Percentiles rank a stretch among this genome's conserved stretches.
phyloP scores from a whole-genome alignment of 92 coral and sea anemone genomes.

The Desmophyllum pertusum region DNA sequence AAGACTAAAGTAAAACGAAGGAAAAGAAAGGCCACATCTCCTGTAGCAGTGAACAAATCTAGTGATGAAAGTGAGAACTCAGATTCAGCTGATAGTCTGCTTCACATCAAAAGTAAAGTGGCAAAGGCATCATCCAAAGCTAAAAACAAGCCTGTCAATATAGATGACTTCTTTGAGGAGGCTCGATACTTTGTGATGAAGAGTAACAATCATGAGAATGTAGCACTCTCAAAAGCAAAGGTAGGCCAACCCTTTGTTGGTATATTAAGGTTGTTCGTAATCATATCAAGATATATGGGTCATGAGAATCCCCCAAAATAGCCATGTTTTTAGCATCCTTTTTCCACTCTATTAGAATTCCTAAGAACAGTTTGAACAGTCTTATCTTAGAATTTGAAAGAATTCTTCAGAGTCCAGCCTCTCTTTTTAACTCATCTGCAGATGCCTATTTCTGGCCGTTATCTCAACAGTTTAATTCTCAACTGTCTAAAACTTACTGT shows the following conservation, averaged over 20 bases:
- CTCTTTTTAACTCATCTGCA: too few species aligned
- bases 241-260: conserved; percentile 34
- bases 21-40: conserved; percentile 74
- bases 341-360: too few species aligned
- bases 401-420: too few species aligned
- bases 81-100: conserved; percentile 70
- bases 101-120: conserved; percentile 88
- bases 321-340: too few species aligned
- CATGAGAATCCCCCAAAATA: too few species aligned
- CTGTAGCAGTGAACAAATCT: conserved; percentile 54
- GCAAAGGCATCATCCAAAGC: conserved; percentile 71
- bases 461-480: too few species aligned
- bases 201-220: conserved; percentile 96
- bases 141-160: conserved; percentile 59
- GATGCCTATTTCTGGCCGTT: too few species aligned
- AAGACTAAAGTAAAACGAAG: conserved; percentile 60
- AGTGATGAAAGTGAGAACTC: conserved; percentile 87
- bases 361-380: too few species aligned
- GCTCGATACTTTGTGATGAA: conserved; percentile 98
- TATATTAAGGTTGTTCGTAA: too few species aligned
- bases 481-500: too few species aligned
- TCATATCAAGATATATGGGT: too few species aligned
- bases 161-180: conserved; percentile 82
- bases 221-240: conserved; percentile 94
- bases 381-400: too few species aligned